Conservation (phyloP, 2,797 vertebrate species). For the Phalloptychus januarius region DNA sequence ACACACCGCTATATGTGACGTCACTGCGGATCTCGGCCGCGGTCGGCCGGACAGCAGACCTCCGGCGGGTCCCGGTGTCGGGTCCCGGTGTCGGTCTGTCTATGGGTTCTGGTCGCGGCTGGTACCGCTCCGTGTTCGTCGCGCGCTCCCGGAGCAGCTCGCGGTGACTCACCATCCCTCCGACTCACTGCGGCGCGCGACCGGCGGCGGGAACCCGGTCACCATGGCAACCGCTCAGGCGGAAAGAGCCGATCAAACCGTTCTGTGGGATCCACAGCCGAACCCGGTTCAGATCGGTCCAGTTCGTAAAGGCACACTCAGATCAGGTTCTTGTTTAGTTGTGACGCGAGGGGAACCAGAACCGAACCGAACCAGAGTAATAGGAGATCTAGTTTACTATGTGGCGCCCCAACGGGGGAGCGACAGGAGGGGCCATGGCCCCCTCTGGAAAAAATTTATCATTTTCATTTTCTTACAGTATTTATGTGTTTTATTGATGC, state of each 20-base stretch:
- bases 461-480: no score
- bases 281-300: no score
- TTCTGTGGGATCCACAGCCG: no score
- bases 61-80: not conserved
- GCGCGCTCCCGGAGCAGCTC: constrained; percentile 3
- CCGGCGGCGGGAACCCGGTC: constrained; percentile 40
- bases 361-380: no score
- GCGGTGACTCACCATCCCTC: constrained; percentile 56
- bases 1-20: not conserved
- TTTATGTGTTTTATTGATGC: no score
- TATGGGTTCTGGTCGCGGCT: not conserved
- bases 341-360: no score
- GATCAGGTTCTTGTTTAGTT: no score
- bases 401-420: no score
- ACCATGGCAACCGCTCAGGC: constrained; percentile 51
- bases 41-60: constrained; percentile 12
- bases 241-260: not conserved
- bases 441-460: no score
- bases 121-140: not conserved
- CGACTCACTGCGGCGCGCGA: constrained; percentile 51
- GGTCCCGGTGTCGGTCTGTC: not conserved
- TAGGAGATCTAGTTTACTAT: no score
- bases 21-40: constrained; percentile 31
- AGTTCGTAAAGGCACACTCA: no score
- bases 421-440: no score